Evolutionary conservation across 2,113 vertebrate species (phyloP).

Genomic region (Ptychochromis oligacanthus): DNA sequence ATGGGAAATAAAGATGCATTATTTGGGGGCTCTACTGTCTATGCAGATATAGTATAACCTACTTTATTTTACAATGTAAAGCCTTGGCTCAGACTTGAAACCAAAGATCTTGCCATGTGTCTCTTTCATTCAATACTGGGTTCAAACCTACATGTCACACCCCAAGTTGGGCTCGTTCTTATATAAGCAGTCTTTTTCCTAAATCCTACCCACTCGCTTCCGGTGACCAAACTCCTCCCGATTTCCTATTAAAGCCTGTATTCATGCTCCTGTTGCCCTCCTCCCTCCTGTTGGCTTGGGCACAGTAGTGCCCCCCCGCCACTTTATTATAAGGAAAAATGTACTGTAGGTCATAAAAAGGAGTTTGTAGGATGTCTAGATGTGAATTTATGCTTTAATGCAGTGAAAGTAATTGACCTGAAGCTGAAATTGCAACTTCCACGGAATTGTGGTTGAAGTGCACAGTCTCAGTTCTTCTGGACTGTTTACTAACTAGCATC

Average conservation of each 20-base stretch:
- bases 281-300: slow-evolving; percentile 39
- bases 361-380: slow-evolving; percentile 7
- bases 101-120: neutral
- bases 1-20: neutral
- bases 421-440: neutral
- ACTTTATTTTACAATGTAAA: neutral
- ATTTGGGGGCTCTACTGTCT: neutral
- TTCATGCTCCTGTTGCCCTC: slow-evolving; percentile 32
- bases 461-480: neutral
- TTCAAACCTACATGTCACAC: slow-evolving; percentile 14
- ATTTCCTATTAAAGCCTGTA: slow-evolving; percentile 66
- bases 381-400: neutral
- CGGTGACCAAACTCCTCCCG: slow-evolving; percentile 30
- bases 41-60: neutral
- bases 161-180: slow-evolving; percentile 40
- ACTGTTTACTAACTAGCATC: neutral
- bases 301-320: slow-evolving; percentile 28
- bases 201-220: slow-evolving; percentile 26
- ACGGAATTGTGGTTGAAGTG: neutral
- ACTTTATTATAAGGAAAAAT: neutral
- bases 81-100: neutral
- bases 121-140: slow-evolving; percentile 6
- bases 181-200: slow-evolving; percentile 61
- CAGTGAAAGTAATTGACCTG: neutral
- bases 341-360: neutral